A percentile compares a stretch with the other conserved stretches of the same genome.
These are phyloP conservation scores for Lynx canadensis DNA, from an alignment of 2,113 vertebrate species.

Conservation along the genomic window DNA sequence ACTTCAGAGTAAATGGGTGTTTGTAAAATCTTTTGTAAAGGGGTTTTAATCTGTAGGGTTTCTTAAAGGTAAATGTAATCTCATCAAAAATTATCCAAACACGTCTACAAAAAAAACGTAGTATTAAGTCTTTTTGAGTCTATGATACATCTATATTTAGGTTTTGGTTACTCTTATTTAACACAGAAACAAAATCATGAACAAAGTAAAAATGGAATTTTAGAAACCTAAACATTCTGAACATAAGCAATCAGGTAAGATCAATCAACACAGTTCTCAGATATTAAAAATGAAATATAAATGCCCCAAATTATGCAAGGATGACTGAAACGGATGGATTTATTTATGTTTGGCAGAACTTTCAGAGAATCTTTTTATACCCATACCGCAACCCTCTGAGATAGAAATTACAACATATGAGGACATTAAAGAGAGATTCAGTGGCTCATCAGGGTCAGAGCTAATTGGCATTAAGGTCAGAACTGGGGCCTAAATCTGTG, in stretches of 20 bases:
- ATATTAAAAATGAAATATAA: neutral
- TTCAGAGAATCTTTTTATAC: neutral
- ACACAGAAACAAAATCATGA: neutral
- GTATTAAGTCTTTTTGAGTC: neutral
- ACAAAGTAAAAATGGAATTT: neutral
- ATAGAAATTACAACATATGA: neutral
- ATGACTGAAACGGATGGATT: neutral
- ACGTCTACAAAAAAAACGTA: neutral
- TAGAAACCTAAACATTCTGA: neutral
- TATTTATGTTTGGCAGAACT: neutral
- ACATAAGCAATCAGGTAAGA: neutral
- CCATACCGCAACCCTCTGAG: neutral
- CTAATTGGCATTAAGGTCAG: neutral
- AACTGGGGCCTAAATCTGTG: neutral
- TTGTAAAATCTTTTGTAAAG: neutral
- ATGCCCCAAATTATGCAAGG: neutral
- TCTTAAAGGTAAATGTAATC: neutral
- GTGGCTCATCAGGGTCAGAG: neutral
- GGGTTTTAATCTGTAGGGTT: neutral
- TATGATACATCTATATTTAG: neutral
- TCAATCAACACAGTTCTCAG: neutral
- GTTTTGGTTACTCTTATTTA: constrained; percentile 5
- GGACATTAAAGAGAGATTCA: neutral
- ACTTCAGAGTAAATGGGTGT: neutral
- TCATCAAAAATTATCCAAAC: neutral